Evolutionary conservation across 2,797 vertebrate genomes (phyloP), one percentile per base, ranked within the genome.

Genomic region (Sylvia borin): DNA sequence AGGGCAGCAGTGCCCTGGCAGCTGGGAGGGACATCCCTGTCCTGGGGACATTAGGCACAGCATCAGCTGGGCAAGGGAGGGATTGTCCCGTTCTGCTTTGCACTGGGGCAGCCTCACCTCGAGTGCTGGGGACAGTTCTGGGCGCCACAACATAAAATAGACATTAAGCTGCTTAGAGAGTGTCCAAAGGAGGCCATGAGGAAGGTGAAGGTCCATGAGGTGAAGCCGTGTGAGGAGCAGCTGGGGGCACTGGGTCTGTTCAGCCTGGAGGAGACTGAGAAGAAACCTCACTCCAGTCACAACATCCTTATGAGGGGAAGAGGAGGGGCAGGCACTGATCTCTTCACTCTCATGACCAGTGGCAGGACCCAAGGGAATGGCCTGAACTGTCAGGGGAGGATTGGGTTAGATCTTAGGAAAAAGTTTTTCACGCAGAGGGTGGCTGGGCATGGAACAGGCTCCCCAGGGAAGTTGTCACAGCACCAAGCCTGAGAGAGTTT

Each of bases 221-320:
- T 27, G 36, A 82, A 50, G 6, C 13, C 0, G 0, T 12, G 4
- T 43, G 48, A 81, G 48, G 13, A 75, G 34, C 0, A 0, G 43
- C 86, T 71, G 71, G 70, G 57, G 27, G 0, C 8, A 70, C 16
- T 64, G 47, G 50, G 19, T 29, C 16, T 75, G 32, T 17, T 43
- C 36, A 54, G 25, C 29, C 42, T 26, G 43, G 32, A 51, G 51
- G 15, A 54, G 27, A 29, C 54, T 54, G 54, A 68, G 29, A 25
- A 18, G 18, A 68, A 6, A 61, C 24, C 53, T 38, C 45, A 25
- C 0, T 31, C 38, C 38, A 42, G 16, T 5, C 13, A 60, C 53
- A 66, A 1, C 29, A 53, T 10, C 27, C 16, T 21, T 0, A 0
- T 4, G 11, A 57, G 58, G 22, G 17, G 17, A 17, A 66, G 20